These are phyloP conservation scores for Tanytarsus gracilentus DNA, from an alignment of 2,888 invertebrate genomes.

Conservation along the genomic window DNA sequence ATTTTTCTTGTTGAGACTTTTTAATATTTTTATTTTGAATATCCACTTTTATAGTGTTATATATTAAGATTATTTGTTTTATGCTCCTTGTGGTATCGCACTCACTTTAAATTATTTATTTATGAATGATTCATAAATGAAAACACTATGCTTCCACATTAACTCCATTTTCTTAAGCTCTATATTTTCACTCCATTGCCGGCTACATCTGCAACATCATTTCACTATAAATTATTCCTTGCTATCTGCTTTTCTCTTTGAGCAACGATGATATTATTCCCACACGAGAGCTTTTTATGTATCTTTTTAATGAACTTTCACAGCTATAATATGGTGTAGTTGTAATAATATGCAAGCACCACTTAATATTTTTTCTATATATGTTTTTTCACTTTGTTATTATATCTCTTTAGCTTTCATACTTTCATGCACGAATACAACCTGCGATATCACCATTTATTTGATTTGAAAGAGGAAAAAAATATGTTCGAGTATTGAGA, in stretches of 20 bases:
- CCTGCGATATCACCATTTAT: too few species aligned
- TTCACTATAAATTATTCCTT: not conserved
- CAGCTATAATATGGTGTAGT: not conserved
- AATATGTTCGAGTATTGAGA: too few species aligned
- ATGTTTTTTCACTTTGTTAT: not conserved
- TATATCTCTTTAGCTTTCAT: not conserved
- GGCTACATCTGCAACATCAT: not conserved
- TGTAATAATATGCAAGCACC: not conserved
- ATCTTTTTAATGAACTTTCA: not conserved
- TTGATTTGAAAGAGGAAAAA: too few species aligned
- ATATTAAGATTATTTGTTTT: not conserved
- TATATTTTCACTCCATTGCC: not conserved
- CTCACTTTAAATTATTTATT: slow-evolving; percentile 17
- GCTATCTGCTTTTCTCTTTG: not conserved
- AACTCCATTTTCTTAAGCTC: slow-evolving; percentile 12
- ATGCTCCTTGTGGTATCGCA: not conserved
- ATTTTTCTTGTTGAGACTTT: slow-evolving; percentile 10
- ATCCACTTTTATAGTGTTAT: not conserved
- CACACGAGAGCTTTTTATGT: not conserved
- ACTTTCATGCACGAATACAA: too few species aligned
- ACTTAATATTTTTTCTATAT: not conserved
- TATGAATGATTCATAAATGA: slow-evolving; percentile 28
- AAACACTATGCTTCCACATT: slow-evolving; percentile 25
- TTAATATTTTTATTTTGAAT: not conserved
- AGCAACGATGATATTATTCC: too few species aligned